Evolutionary conservation across 2,888 invertebrate species (phyloP).

Genomic region (Lycocerus yunnanus): DNA sequence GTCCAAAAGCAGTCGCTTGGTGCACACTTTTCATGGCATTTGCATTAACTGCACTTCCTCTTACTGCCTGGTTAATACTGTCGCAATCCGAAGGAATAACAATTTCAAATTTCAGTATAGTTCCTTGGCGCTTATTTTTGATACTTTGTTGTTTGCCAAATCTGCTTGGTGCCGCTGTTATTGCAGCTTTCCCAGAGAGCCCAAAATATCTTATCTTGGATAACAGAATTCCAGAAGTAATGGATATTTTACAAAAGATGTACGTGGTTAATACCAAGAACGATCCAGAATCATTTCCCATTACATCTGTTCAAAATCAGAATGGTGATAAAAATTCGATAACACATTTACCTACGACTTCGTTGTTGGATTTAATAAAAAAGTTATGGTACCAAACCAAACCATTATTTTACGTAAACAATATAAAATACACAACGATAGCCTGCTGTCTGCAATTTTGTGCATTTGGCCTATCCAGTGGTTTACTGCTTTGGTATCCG

Average conservation of each 20-base stretch:
- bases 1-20: slow-evolving; percentile 64
- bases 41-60: slow-evolving; percentile 57
- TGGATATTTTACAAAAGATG: slow-evolving; percentile 64
- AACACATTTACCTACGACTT: neutral
- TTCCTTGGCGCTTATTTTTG: slow-evolving; percentile 77
- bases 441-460: slow-evolving; percentile 39
- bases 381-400: slow-evolving; percentile 34
- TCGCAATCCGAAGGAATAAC: slow-evolving; percentile 39
- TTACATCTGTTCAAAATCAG: slow-evolving; percentile 34
- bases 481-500: slow-evolving; percentile 44
- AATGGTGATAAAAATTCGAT: neutral
- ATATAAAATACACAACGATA: slow-evolving; percentile 35
- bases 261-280: slow-evolving; percentile 62
- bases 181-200: slow-evolving; percentile 72
- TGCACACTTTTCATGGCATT: slow-evolving; percentile 60
- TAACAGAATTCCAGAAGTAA: slow-evolving; percentile 62
- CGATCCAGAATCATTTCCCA: slow-evolving; percentile 57
- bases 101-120: slow-evolving; percentile 57
- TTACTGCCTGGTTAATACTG: slow-evolving; percentile 43
- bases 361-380: neutral
- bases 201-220: slow-evolving; percentile 74
- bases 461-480: slow-evolving; percentile 40
- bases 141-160: slow-evolving; percentile 68
- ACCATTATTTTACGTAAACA: slow-evolving; percentile 34
- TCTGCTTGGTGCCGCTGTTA: slow-evolving; percentile 61